Conservation (phyloP, 2,797 vertebrate species). For the Cyprinodon diabolis region DNA sequence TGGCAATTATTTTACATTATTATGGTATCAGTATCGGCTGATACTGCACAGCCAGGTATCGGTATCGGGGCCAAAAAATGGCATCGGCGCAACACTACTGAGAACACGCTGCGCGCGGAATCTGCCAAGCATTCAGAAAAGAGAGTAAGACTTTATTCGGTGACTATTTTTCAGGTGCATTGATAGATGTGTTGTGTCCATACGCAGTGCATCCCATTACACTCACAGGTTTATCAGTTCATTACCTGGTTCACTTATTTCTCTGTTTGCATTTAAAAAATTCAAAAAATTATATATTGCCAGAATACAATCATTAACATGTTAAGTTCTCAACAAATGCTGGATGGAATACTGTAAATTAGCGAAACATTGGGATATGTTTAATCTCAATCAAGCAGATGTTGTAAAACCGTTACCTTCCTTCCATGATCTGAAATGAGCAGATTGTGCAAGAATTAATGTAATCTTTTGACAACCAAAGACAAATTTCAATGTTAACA, state of each 20-base stretch:
- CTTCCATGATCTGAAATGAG: not conserved
- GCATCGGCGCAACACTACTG: no score
- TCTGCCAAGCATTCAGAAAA: no score
- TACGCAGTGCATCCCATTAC: no score
- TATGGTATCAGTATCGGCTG: no score
- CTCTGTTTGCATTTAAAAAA: not conserved
- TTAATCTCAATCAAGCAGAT: not conserved
- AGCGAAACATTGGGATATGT: not conserved
- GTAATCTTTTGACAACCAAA: not conserved
- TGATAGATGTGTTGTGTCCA: no score
- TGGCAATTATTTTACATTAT: no score
- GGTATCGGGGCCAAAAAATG: no score
- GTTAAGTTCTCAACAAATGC: not conserved
- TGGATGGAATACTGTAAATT: not conserved
- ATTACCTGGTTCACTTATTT: not conserved
- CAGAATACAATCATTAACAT: not conserved
- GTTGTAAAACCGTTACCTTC: not conserved
- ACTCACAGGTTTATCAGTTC: not conserved
- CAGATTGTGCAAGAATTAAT: not conserved
- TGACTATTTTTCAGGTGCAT: no score
- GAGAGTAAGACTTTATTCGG: no score
- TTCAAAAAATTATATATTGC: not conserved
- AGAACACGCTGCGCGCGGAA: no score
- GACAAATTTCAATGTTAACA: not conserved
- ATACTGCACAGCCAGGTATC: no score